Evolutionary conservation across 64 coral and sea anemone genomes (phyloP), one percentile per base, ranked within the genome.

Genomic region (Platygyra sinensis): DNA sequence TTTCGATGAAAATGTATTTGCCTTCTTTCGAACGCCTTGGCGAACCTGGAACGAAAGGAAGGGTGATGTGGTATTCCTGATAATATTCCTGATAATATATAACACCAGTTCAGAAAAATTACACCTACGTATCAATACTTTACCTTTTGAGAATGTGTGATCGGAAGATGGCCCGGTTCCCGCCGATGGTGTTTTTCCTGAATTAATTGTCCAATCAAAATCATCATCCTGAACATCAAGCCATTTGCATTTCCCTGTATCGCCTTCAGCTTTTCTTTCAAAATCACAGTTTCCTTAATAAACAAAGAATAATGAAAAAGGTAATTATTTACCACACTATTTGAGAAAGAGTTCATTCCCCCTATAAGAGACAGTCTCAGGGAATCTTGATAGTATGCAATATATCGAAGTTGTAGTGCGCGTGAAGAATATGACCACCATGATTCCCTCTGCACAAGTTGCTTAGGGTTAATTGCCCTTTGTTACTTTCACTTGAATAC

Each of bases 1-100:
- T 55, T 86, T 92, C 90, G 15, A 72, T 78, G 74, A 71, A 92
- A 24, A 92, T 92, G n/a, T 86, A 92, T 25, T 92, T 10, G 22
- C 90, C 90, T 67, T n/a, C 42, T 46, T 46, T 46, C 42, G 42
- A 46, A 46, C 42, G 12, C 15, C 36, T 8, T 8, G 1, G 2
- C 14, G 16, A 46, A 51, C 57, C 78, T 80, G 52, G 13, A 85
- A 71, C 5, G 33, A 57, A 57, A 2, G 15, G 15, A 57, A 57
- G 15, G 15, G 54, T 57, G 10, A 9, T 12, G 54, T 57, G 54
- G 54, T 57, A 12, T 11, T 12, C 15, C 54, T 12, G 15, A 57
- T 12, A 13, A 13, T 12, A 12, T 11, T 12, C 15, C 54, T 12
- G 15, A 57, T 12, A 13, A 13, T 12, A n/a, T n/a, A 57, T 12